These are phyloP conservation scores for Megalurothrips usitatus DNA, from an alignment of 2,888 invertebrate species.

Conservation along the genomic window DNA sequence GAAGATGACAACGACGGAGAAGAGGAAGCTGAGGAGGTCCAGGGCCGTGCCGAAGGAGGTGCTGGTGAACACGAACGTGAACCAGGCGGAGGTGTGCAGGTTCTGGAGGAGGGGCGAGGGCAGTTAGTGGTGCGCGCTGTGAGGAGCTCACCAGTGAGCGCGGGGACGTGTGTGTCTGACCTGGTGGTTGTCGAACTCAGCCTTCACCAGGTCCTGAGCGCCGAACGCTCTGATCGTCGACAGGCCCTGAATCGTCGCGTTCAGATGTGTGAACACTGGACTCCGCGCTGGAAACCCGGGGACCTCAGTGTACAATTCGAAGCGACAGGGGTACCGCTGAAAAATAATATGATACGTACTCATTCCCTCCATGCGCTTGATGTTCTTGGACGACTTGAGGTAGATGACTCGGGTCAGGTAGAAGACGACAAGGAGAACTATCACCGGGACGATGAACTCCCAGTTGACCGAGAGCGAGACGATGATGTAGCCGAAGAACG, in stretches of 20 bases:
- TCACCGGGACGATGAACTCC: conserved; percentile 48
- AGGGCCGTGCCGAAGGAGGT: conserved; percentile 63
- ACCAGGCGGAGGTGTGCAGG: conserved; percentile 63
- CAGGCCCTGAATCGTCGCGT: conserved; percentile 71
- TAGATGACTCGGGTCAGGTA: conserved; percentile 60
- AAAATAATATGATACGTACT: conserved; percentile 55
- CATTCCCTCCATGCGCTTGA: conserved; percentile 63
- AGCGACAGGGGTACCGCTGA: too few relatives aligned
- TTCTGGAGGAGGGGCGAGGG: conserved; percentile 43
- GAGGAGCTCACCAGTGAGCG: background rate
- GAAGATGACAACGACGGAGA: conserved; percentile 60
- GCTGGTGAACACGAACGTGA: conserved; percentile 59
- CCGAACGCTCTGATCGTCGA: conserved; percentile 74
- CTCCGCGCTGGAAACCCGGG: conserved; percentile 62
- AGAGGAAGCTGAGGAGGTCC: conserved; percentile 60
- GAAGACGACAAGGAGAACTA: conserved; percentile 58
- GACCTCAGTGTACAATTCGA: too few relatives aligned
- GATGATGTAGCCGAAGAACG: conserved; percentile 38
- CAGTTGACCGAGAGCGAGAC: conserved; percentile 50
- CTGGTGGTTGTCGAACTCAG: conserved; percentile 52
- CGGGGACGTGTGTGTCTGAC: conserved; percentile 43
- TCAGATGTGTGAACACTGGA: conserved; percentile 78
- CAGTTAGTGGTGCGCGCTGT: background rate
- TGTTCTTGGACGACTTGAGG: conserved; percentile 63
- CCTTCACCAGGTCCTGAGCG: conserved; percentile 59